These are phyloP conservation scores for Pituophis catenifer DNA, from an alignment of 2,113 vertebrate genomes.

Conservation along the genomic window DNA sequence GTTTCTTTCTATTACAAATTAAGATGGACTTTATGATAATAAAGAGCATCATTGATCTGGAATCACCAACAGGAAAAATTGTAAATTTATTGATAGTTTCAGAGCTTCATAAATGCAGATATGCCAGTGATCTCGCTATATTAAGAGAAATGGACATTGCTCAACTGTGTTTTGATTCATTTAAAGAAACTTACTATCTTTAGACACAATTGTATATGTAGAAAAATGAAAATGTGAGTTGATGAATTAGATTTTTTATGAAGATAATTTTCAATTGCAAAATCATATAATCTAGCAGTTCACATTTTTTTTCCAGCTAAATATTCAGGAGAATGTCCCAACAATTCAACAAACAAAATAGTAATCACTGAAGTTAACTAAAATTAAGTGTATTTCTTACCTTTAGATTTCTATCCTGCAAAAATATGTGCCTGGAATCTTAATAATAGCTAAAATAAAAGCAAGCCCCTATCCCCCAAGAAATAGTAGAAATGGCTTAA, in stretches of 20 bases:
- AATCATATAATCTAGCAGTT: not conserved
- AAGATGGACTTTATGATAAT: not conserved
- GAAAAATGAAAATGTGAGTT: not conserved
- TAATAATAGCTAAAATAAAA: not conserved
- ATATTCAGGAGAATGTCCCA: not conserved
- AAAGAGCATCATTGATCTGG: conserved; percentile 1
- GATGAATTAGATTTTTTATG: not conserved
- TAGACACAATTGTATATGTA: not conserved
- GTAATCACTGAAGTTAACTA: not conserved
- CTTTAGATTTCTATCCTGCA: not conserved
- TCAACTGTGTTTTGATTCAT: not conserved
- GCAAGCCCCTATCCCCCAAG: not conserved
- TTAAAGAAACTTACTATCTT: not conserved
- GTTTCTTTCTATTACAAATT: conserved; percentile 12
- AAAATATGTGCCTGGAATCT: not conserved
- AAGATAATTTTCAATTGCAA: not conserved
- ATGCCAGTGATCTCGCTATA: not conserved
- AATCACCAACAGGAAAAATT: not conserved
- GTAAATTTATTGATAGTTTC: not conserved
- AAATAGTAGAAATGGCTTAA: not conserved
- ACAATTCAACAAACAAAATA: not conserved
- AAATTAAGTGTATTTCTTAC: not conserved
- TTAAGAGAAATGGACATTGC: not conserved
- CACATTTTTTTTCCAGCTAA: not conserved
- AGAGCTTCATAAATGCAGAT: not conserved